Base-by-base conservation (phyloP, 1,140 invertebrate species). In the Sesamia nonagrioides region DNA sequence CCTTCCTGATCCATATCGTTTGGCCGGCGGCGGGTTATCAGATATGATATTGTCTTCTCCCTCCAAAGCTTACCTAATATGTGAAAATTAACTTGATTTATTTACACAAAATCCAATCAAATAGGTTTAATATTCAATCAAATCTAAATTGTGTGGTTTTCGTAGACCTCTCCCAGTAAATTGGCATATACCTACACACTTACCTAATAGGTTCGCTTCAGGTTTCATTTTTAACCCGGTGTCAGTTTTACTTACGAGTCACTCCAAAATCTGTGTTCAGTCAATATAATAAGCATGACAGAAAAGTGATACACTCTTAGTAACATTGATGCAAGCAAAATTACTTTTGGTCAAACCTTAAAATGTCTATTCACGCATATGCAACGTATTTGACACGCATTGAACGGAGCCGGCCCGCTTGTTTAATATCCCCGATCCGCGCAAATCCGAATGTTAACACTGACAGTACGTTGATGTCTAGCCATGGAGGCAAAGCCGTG, bases 401-500 rank as follows among this genome's bases (percentile, higher is more conserved):
- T 27, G 27, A 27, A 27, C 71, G 81, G 82, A 77, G 77, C 79
- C 82, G 82, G 79, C 73, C 79, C 80, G 88, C 84, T 85, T 84
- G 86, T 88, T 89, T 90, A 89, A 90, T 90, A 90, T 90, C 84
- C 84, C 85, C 83, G 84, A 88, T 89, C 78, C 80, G 79, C 83
- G 61, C 87, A 89, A 91, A 91, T 91, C 87, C 86, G 89, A 83
- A 88, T 88, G 86, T 91, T 89, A 90, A 86, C 81, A 80, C 82
- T 88, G 89, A 92, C 88, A 89, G 88, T 61, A 86, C 84, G 84
- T 78, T 86, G 56, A 75, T 75, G 73, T 63, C 73, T 75, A 63
- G 58, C 73, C 82, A 83, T 84, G 79, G 78, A 72, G 78, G 82
- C 82, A 75, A 75, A 86, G 82, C 88, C 83, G 83, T 80, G 86